Percentiles rank a stretch among this genome's conserved stretches.
Conservation (phyloP, 2,888 invertebrate genomes). For the Gasteruption jaculator region DNA sequence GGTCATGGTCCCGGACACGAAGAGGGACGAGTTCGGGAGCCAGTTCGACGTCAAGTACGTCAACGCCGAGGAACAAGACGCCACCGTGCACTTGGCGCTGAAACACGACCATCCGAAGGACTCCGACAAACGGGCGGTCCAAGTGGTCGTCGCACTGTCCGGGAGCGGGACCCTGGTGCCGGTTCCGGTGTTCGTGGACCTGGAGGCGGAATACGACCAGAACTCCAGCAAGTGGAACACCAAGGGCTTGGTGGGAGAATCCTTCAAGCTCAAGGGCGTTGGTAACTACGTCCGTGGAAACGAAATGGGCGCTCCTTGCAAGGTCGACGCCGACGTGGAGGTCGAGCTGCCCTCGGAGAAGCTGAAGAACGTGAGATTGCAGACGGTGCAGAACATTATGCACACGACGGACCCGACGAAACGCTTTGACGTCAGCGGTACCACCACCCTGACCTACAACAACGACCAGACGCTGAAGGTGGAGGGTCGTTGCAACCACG, state of each 20-base stretch:
- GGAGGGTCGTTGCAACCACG: constrained; percentile 34
- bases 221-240: constrained; percentile 24
- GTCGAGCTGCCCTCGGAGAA: constrained; percentile 58
- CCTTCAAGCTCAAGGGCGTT: constrained; percentile 32
- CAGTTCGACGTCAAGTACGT: constrained; percentile 50
- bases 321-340: constrained; percentile 53
- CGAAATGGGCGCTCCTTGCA: constrained; percentile 48
- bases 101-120: constrained; percentile 46
- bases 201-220: constrained; percentile 21
- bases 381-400: constrained; percentile 44
- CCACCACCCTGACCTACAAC: constrained; percentile 55
- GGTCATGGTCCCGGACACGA: constrained; percentile 50
- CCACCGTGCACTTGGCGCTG: constrained; percentile 43
- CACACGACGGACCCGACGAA: constrained; percentile 33
- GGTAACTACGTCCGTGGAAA: constrained; percentile 29
- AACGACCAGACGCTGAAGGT: constrained; percentile 55
- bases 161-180: constrained; percentile 29
- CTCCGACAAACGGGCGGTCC: constrained; percentile 31
- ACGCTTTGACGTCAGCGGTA: constrained; percentile 42
- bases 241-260: constrained; percentile 32
- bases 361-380: constrained; percentile 57
- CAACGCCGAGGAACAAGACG: constrained; percentile 53
- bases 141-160: constrained; percentile 28
- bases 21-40: constrained; percentile 48
- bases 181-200: constrained; percentile 25